These are phyloP conservation scores for Neopipo cinnamomea DNA, from an alignment of 2,113 vertebrate genomes.

Conservation along the genomic window DNA sequence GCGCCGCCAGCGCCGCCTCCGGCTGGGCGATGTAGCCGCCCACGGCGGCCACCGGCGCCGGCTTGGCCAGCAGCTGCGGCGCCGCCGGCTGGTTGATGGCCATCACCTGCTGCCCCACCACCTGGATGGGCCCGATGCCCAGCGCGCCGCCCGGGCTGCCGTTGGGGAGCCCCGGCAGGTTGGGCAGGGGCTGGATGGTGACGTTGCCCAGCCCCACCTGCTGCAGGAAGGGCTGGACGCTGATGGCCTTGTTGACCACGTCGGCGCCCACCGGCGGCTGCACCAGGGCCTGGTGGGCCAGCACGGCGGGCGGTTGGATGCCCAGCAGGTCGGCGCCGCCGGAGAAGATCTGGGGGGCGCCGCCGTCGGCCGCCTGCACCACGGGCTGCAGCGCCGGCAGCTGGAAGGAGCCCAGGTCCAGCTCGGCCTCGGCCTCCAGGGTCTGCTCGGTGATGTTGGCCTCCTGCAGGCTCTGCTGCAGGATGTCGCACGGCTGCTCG, in stretches of 20 bases:
- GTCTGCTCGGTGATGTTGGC: constrained; percentile 98
- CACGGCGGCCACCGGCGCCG: neutral
- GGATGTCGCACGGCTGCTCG: constrained; percentile 93
- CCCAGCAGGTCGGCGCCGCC: constrained; percentile 84
- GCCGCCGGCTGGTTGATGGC: constrained; percentile 86
- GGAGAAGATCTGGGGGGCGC: constrained; percentile 84
- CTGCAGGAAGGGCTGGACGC: constrained; percentile 92
- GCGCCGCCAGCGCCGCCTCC: neutral
- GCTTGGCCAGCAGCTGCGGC: constrained; percentile 88
- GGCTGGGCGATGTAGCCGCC: constrained; percentile 76
- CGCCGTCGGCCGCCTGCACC: constrained; percentile 75
- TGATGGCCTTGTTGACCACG: constrained; percentile 94
- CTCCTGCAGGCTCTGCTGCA: constrained; percentile 95
- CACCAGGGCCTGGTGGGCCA: constrained; percentile 87
- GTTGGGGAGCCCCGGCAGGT: constrained; percentile 88
- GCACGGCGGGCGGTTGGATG: constrained; percentile 77
- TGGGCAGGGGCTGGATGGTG: constrained; percentile 91
- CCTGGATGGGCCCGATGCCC: constrained; percentile 92
- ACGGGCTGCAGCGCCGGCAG: constrained; percentile 87
- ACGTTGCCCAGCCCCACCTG: constrained; percentile 91
- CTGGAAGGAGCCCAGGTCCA: constrained; percentile 92
- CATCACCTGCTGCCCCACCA: constrained; percentile 95
- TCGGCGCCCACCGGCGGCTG: constrained; percentile 81
- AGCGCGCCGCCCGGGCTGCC: constrained; percentile 86
- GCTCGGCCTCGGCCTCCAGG: constrained; percentile 89